These are phyloP conservation scores for Polia nebulosa DNA, from an alignment of 2,888 invertebrate genomes.

Conservation along the genomic window DNA sequence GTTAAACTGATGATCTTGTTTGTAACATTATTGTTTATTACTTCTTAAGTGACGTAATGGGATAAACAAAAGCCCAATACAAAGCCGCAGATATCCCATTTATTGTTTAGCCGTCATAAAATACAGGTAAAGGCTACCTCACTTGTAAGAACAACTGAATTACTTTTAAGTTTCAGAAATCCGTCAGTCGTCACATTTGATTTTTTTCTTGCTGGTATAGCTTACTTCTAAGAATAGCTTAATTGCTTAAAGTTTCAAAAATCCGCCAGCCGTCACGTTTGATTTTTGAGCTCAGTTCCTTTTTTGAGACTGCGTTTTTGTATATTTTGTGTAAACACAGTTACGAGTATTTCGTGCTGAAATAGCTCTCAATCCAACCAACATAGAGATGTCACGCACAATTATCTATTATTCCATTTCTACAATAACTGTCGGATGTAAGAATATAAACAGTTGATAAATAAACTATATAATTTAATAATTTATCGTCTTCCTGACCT, in stretches of 20 bases:
- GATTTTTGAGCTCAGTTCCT: slow-evolving; percentile 51
- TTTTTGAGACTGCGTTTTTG: too few species aligned
- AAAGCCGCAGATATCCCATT: slow-evolving; percentile 71
- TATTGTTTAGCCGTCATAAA: slow-evolving; percentile 82
- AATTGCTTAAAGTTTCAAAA: slow-evolving; percentile 79
- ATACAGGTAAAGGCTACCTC: slow-evolving; percentile 88
- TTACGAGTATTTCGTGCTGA: slow-evolving; percentile 17
- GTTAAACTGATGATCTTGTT: slow-evolving; percentile 87
- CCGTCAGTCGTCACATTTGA: too few species aligned
- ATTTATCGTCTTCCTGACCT: slow-evolving; percentile 48
- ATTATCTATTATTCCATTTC: slow-evolving; percentile 40
- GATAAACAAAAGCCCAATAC: slow-evolving; percentile 81
- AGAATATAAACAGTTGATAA: slow-evolving; percentile 36
- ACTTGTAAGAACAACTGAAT: slow-evolving; percentile 85
- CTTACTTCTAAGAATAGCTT: slow-evolving; percentile 85
- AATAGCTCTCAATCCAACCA: slow-evolving; percentile 3
- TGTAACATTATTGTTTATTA: slow-evolving; percentile 75
- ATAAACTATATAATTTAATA: slow-evolving; percentile 44
- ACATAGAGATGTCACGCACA: slow-evolving; percentile 37
- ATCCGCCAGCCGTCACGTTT: slow-evolving; percentile 76
- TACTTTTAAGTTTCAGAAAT: slow-evolving; percentile 77
- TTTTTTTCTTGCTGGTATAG: too few species aligned
- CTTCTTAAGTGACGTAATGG: slow-evolving; percentile 86
- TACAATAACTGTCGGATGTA: slow-evolving; percentile 49
- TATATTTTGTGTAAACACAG: not conserved